These are phyloP conservation scores for Vanessa cardui DNA, from an alignment of 2,888 invertebrate species.

Conservation along the genomic window DNA sequence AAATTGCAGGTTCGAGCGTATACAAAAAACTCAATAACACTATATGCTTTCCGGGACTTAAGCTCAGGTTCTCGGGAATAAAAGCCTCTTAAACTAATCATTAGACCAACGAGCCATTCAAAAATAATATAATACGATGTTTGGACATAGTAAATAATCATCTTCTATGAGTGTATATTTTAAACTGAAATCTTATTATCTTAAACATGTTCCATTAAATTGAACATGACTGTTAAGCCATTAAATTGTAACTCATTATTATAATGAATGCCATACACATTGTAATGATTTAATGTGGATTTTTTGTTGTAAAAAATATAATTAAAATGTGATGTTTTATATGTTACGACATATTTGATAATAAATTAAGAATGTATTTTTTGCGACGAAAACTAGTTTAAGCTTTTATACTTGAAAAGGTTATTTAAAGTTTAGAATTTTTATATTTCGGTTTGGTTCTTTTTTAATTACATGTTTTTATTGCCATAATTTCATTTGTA, in stretches of 20 bases:
- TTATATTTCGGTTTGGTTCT: background rate
- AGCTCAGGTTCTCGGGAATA: too few relatives aligned
- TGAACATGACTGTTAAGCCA: slow-evolving; percentile 7
- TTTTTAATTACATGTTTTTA: background rate
- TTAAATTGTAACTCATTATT: slow-evolving; percentile 5
- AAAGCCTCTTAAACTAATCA: too few relatives aligned
- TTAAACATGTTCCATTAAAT: slow-evolving; percentile 12
- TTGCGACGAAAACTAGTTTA: slow-evolving; percentile 1
- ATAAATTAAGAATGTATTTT: slow-evolving; percentile 1
- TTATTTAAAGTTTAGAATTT: background rate
- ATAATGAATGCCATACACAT: slow-evolving; percentile 3
- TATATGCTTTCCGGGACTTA: too few relatives aligned
- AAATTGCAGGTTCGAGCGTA: too few relatives aligned
- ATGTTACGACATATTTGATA: background rate
- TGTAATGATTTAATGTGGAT: background rate
- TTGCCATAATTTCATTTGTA: too few relatives aligned
- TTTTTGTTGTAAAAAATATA: background rate
- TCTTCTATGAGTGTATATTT: background rate
- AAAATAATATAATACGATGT: background rate
- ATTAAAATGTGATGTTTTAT: background rate
- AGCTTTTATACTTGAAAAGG: background rate
- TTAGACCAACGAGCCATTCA: background rate
- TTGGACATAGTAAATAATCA: background rate
- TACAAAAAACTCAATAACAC: too few relatives aligned
- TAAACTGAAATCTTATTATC: slow-evolving; percentile 4